phyloP scores from a whole-genome alignment of 2,113 vertebrate genomes.

The Uria aalge region DNA sequence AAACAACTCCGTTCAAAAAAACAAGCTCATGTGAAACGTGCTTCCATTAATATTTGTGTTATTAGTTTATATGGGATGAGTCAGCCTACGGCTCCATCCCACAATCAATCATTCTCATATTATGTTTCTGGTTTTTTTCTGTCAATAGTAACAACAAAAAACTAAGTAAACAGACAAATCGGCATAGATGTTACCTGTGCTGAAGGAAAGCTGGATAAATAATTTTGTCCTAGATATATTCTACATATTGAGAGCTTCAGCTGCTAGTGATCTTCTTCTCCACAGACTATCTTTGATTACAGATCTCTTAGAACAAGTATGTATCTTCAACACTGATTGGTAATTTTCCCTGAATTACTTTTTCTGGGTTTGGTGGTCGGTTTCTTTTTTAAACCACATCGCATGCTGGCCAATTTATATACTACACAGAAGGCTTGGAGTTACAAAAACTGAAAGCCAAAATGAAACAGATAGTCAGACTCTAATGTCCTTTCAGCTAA shows the following conservation, averaged over 20 bases:
- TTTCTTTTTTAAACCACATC: background rate
- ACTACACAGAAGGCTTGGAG: background rate
- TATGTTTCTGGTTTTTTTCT: background rate
- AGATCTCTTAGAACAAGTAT: background rate
- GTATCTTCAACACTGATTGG: background rate
- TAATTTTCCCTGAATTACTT: background rate
- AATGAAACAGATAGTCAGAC: background rate
- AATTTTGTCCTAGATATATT: background rate
- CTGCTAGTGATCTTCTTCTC: background rate
- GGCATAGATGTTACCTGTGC: background rate
- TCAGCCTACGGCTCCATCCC: background rate
- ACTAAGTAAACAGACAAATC: background rate
- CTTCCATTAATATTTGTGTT: background rate
- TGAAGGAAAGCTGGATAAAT: background rate
- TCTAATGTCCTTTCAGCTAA: background rate
- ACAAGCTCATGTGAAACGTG: background rate
- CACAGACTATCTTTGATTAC: background rate
- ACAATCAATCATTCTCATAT: background rate
- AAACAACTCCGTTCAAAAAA: background rate
- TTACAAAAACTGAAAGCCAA: background rate
- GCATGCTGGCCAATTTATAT: background rate
- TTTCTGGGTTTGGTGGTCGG: background rate
- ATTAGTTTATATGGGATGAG: background rate
- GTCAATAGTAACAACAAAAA: background rate
- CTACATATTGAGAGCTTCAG: background rate